Base-by-base conservation (phyloP, 2,888 invertebrate species). In the Drosophila meridionalis region DNA sequence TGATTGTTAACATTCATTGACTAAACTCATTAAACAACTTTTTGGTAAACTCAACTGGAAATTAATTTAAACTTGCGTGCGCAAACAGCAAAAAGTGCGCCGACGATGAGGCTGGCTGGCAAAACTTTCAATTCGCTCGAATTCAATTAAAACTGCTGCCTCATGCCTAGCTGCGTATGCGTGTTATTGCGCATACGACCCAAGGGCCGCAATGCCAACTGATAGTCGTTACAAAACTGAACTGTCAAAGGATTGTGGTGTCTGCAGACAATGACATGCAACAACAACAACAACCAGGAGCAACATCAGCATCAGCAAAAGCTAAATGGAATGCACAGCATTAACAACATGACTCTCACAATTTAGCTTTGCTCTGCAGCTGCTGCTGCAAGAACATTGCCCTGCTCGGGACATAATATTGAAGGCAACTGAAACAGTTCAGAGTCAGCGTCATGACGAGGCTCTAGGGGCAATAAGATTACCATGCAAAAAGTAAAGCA, bases 111-210 rank as follows among this genome's bases (percentile, higher is more conserved):
- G 20, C 20, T 20, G 60, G 55, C 57, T 20, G 38, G 55, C 28
- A 52, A 85, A 83, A 89, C 78, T 89, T 87, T 87, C 65, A 72
- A 89, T 84, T 82, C 84, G 68, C 68, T 81, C 47, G 52, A 78
- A 84, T 87, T 89, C 85, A 84, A 84, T 89, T 84, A 84, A 81
- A 84, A 83, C 50, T 81, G 87, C 84, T 69, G 72, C 61, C 83
- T 84, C 83, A 87, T 77, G 71, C 30, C 30, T 26, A 7, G 42
- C 70, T 57, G 59, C 58, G 84, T 84, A 84, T 85, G 76, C 88
- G 76, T 87, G 71, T 89, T 85, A 82, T 87, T 87, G 76, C 88
- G 73, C 57, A 89, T 89, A 85, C 84, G 86, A 68, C 72, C 73
- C 72, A 69, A 72, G 81, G 72, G 68, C 72, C 65, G 43, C 45